These are phyloP conservation scores for Rhopilema esculentum DNA, from an alignment of 30 jellyfish, hydroid and myxozoan genomes.

Conservation along the genomic window DNA sequence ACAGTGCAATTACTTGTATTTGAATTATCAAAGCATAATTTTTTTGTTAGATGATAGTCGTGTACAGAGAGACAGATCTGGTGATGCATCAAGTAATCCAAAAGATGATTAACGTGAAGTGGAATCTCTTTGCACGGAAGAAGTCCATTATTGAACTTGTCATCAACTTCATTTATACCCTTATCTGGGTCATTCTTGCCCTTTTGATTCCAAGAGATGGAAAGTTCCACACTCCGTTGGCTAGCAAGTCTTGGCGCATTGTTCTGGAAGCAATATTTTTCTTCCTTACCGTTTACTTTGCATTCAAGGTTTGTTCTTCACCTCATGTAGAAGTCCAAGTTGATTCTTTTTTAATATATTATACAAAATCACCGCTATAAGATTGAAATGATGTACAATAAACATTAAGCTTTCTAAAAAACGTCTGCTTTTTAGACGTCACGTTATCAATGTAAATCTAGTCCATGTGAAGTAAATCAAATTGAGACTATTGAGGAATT, in stretches of 20 bases:
- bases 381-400: too few species aligned
- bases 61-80: constrained; percentile 71
- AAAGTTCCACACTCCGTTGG: constrained; percentile 66
- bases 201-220: constrained; percentile 70
- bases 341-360: too few species aligned
- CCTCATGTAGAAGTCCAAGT: not conserved
- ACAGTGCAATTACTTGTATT: too few species aligned
- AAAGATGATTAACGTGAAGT: constrained; percentile 76
- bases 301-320: constrained; percentile 57
- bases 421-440: too few species aligned
- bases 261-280: constrained; percentile 77
- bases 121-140: constrained; percentile 80
- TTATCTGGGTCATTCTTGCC: constrained; percentile 77
- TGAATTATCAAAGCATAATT: not conserved
- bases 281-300: constrained; percentile 68
- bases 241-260: constrained; percentile 77
- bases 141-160: constrained; percentile 54
- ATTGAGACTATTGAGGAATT: too few species aligned
- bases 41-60: constrained; percentile 71
- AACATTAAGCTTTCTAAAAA: too few species aligned
- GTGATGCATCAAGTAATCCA: constrained; percentile 92
- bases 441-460: too few species aligned
- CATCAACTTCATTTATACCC: constrained; percentile 57
- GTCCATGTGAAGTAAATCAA: too few species aligned
- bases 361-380: too few species aligned